Percentiles rank a stretch among this genome's conserved stretches.
Evolutionary conservation across 2,797 vertebrate genomes (phyloP).

Genomic region (Falco naumanni): DNA sequence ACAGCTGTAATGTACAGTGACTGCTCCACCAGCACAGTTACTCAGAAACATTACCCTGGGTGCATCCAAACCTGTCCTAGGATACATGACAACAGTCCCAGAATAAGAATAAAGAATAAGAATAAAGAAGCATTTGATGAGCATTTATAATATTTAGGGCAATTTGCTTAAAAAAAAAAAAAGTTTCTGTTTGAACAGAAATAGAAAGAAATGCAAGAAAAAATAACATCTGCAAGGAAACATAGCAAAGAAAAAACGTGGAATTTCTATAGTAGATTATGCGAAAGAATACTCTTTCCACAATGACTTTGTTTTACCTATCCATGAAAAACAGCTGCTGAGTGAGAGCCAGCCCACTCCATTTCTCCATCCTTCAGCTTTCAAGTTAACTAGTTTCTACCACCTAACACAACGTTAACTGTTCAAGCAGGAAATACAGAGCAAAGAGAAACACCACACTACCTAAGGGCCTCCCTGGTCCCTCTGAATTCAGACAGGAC

Average conservation of each 20-base stretch:
- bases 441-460: background rate
- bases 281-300: constrained; percentile 1
- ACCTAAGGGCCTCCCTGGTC: background rate
- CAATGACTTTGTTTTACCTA: constrained; percentile 48
- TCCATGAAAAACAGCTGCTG: constrained; percentile 48
- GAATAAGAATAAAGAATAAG: background rate
- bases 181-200: background rate
- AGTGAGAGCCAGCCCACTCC: constrained; percentile 19
- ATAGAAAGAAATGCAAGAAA: constrained; percentile 6
- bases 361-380: background rate
- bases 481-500: background rate
- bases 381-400: background rate
- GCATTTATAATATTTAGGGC: background rate
- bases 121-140: background rate
- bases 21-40: background rate
- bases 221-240: constrained; percentile 38
- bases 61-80: background rate
- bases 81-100: background rate
- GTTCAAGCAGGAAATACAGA: background rate
- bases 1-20: background rate
- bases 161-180: background rate
- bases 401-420: background rate
- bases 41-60: background rate
- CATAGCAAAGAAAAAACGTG: background rate
- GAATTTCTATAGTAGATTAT: constrained; percentile 1